Percentiles rank a stretch among this genome's conserved stretches.
Conservation (phyloP, 2,888 invertebrate species). For the Sminthurides aquaticus region DNA sequence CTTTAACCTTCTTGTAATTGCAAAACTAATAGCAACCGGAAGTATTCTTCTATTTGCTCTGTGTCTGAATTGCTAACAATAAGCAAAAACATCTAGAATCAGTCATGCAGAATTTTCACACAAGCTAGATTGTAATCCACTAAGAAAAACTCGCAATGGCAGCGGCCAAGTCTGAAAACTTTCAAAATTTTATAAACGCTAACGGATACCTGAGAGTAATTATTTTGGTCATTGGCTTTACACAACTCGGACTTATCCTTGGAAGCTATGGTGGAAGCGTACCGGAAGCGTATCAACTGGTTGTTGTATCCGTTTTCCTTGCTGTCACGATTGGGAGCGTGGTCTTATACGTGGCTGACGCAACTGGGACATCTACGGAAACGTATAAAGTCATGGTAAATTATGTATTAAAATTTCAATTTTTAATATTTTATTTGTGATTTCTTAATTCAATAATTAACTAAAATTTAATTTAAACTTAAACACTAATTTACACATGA, state of each 20-base stretch:
- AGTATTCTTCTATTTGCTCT: no score
- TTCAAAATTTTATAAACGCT: neutral
- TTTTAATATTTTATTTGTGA: no score
- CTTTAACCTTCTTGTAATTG: no score
- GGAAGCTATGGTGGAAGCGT: neutral
- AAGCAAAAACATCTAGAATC: no score
- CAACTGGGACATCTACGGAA: neutral
- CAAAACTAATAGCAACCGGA: no score
- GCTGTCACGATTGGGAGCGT: neutral
- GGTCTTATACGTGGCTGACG: neutral
- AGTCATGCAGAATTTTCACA: no score
- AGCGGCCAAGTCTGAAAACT: neutral
- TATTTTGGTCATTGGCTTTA: constrained; percentile 2
- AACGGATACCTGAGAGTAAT: constrained; percentile 9
- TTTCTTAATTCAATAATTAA: no score
- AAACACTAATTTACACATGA: no score
- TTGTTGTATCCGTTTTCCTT: neutral
- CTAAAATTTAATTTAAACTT: no score
- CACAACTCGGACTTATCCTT: constrained; percentile 4
- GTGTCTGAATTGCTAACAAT: no score
- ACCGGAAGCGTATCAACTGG: constrained; percentile 9
- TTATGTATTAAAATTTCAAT: neutral
- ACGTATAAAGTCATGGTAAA: neutral
- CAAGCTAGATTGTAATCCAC: no score
- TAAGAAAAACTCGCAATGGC: no score